Conservation (phyloP, 1,140 invertebrate genomes). For the Parapsyche elsis region DNA sequence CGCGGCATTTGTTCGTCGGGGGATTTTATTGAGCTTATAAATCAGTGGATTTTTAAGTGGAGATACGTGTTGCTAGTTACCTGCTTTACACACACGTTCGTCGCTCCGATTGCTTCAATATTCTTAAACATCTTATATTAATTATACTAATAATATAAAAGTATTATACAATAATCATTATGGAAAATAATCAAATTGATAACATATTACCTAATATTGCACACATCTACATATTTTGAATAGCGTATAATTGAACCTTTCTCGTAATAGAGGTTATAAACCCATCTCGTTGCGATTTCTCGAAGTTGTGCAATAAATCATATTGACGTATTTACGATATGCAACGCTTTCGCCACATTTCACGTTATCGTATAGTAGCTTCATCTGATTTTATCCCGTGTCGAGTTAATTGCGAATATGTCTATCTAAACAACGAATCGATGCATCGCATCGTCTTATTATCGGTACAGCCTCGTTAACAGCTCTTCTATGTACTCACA, state of each 20-base stretch:
- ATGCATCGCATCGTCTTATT: background rate
- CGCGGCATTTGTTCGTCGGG: constrained; percentile 20
- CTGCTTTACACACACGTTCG: background rate
- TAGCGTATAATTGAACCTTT: no score
- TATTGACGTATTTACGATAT: constrained; percentile 13
- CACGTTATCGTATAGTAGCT: background rate
- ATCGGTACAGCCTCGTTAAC: background rate
- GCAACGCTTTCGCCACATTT: constrained; percentile 11
- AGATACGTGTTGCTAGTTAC: constrained; percentile 6
- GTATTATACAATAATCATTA: no score
- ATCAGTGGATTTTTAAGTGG: constrained; percentile 24
- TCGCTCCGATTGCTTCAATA: constrained; percentile 4
- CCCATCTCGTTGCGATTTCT: constrained; percentile 3
- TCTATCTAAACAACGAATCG: background rate
- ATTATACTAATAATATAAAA: no score
- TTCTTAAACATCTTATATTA: constrained; percentile 2
- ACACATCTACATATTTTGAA: no score
- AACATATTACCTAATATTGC: no score
- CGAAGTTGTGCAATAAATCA: constrained; percentile 2
- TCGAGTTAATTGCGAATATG: background rate
- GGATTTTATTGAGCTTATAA: constrained; percentile 26
- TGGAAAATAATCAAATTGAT: no score
- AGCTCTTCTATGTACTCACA: background rate
- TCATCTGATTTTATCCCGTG: constrained; percentile 7
- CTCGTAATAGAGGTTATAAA: no score